A percentile compares a stretch with the other conserved stretches of the same genome.
These are phyloP conservation scores for Paraplagusia blochii DNA, from an alignment of 2,113 vertebrate species.

Conservation along the genomic window DNA sequence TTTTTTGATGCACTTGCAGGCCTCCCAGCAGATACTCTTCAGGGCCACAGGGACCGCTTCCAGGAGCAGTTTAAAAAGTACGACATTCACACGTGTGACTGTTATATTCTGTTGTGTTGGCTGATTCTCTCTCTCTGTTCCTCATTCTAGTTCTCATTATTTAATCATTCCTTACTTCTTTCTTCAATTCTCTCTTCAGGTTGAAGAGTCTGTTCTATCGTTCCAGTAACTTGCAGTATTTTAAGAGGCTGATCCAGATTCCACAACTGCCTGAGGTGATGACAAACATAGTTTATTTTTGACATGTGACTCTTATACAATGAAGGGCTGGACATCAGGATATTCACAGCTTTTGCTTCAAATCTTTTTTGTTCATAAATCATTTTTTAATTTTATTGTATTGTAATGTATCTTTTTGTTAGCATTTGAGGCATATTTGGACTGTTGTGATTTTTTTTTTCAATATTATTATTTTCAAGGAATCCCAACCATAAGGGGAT, in stretches of 20 bases:
- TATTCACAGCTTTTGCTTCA: too few relatives aligned
- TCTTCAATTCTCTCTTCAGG: constrained; percentile 61
- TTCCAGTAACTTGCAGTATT: constrained; percentile 98
- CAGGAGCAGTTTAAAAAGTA: constrained; percentile 98
- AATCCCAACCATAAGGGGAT: too few relatives aligned
- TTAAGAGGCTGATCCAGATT: constrained; percentile 96
- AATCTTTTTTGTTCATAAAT: too few relatives aligned
- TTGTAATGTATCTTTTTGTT: too few relatives aligned
- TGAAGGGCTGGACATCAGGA: too few relatives aligned
- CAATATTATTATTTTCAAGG: too few relatives aligned
- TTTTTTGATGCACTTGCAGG: constrained; percentile 71
- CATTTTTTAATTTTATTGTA: too few relatives aligned
- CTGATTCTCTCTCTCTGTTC: constrained; percentile 12
- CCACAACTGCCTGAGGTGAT: constrained; percentile 96
- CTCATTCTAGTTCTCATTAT: not conserved
- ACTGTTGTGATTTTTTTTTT: too few relatives aligned
- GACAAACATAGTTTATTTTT: not conserved
- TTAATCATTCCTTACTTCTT: not conserved
- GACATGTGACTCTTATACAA: not conserved
- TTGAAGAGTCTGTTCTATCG: constrained; percentile 96
- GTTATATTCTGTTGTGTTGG: constrained; percentile 3
- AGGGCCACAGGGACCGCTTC: constrained; percentile 97
- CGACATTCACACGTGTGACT: constrained; percentile 36
- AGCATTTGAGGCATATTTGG: too few relatives aligned
- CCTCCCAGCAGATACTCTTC: constrained; percentile 93